Percentiles rank a stretch among this genome's conserved stretches.
Evolutionary conservation across 2,797 vertebrate genomes (phyloP).

Genomic region (Sciurus vulgaris): DNA sequence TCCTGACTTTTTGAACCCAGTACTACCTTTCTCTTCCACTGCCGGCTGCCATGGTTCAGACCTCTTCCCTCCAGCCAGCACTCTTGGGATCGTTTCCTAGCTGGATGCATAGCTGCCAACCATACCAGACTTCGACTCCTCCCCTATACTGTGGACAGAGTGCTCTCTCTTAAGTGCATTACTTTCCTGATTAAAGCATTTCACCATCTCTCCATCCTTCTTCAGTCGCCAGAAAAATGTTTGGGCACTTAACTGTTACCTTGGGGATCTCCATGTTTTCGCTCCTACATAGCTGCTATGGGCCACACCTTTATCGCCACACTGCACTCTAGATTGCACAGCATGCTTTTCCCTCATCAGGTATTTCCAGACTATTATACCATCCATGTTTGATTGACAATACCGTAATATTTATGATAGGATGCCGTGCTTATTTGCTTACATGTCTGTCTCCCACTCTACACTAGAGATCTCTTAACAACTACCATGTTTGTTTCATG

Average conservation of each 20-base stretch:
- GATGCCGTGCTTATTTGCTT: neutral
- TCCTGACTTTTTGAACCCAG: neutral
- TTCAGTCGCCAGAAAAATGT: neutral
- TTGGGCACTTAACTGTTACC: neutral
- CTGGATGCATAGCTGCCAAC: neutral
- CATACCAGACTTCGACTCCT: neutral
- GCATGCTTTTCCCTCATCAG: neutral
- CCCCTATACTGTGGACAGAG: neutral
- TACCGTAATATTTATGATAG: neutral
- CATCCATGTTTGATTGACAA: neutral
- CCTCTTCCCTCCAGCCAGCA: neutral
- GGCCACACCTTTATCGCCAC: neutral
- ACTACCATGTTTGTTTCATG: neutral
- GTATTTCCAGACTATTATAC: neutral
- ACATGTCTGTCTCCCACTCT: neutral
- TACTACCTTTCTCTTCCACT: neutral
- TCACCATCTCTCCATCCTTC: neutral
- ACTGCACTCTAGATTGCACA: neutral
- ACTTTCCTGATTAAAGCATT: neutral
- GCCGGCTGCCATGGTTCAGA: neutral
- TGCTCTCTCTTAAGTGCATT: neutral
- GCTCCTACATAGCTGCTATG: neutral
- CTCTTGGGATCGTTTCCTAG: neutral
- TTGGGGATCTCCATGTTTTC: neutral
- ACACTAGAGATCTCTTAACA: neutral